phyloP scores from a whole-genome alignment of 2,888 invertebrate genomes.

The Leuctra nigra region DNA sequence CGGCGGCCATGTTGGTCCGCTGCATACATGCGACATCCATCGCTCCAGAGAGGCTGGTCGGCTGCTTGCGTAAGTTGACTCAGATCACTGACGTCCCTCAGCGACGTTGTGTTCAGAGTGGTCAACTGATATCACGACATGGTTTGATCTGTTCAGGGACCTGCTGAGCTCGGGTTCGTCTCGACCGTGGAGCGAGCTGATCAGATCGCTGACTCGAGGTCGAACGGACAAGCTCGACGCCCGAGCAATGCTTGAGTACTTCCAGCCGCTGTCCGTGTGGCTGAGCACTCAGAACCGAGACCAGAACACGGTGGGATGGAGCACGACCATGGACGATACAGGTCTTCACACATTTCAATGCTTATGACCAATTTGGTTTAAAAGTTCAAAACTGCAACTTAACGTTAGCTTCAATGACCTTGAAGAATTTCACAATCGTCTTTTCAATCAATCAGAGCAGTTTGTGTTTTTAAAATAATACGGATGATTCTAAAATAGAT shows the following conservation, averaged over 20 bases:
- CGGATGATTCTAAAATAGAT: too few relatives aligned
- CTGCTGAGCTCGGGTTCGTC: slow-evolving; percentile 62
- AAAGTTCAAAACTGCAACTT: too few relatives aligned
- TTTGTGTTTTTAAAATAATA: too few relatives aligned
- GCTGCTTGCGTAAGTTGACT: slow-evolving; percentile 54
- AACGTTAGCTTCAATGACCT: too few relatives aligned
- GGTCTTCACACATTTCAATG: too few relatives aligned
- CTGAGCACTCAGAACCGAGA: slow-evolving; percentile 66
- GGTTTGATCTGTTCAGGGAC: slow-evolving; percentile 44
- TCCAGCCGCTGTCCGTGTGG: slow-evolving; percentile 72
- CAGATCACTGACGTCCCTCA: background rate
- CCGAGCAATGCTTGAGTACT: slow-evolving; percentile 71
- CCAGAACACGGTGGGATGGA: slow-evolving; percentile 70
- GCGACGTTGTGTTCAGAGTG: background rate
- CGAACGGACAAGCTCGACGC: slow-evolving; percentile 67
- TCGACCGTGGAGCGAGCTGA: slow-evolving; percentile 61
- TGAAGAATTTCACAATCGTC: too few relatives aligned
- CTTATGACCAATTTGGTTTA: too few relatives aligned
- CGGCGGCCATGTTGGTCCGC: slow-evolving; percentile 62
- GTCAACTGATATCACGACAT: background rate
- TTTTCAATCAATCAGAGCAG: too few relatives aligned
- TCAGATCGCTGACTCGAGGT: slow-evolving; percentile 62
- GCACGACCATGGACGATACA: slow-evolving; percentile 57
- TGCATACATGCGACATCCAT: slow-evolving; percentile 78
- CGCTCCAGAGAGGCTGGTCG: slow-evolving; percentile 72